Evolutionary conservation across 1,140 invertebrate genomes (phyloP).

Genomic region (Penaeus japonicus): DNA sequence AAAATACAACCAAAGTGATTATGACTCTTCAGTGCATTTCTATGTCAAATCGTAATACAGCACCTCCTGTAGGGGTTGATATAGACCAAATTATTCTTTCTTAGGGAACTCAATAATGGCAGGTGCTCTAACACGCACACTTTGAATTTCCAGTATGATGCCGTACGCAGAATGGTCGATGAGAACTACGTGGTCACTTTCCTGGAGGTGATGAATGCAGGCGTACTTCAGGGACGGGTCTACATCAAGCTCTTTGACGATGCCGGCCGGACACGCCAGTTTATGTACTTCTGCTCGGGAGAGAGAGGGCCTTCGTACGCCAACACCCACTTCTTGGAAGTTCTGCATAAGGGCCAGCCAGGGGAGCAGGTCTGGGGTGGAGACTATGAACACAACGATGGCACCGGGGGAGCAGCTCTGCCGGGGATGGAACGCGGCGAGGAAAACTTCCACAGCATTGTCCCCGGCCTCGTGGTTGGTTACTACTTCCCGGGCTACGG

Average conservation of each 20-base stretch:
- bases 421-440: slow-evolving; percentile 21
- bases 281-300: slow-evolving; percentile 25
- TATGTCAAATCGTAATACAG: too few species aligned
- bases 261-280: slow-evolving; percentile 32
- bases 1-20: too few species aligned
- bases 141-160: slow-evolving; percentile 31
- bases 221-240: background rate
- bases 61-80: too few species aligned
- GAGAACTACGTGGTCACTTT: slow-evolving; percentile 15
- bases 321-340: slow-evolving; percentile 32
- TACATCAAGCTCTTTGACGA: slow-evolving; percentile 36
- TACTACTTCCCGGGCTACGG: slow-evolving; percentile 35
- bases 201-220: slow-evolving; percentile 23
- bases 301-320: slow-evolving; percentile 33
- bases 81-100: too few species aligned
- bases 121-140: too few species aligned
- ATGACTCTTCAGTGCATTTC: too few species aligned
- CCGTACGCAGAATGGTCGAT: background rate
- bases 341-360: background rate
- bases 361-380: slow-evolving; percentile 44
- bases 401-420: slow-evolving; percentile 34
- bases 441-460: slow-evolving; percentile 17
- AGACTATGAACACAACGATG: slow-evolving; percentile 41
- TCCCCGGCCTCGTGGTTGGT: slow-evolving; percentile 24
- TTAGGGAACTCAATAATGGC: too few species aligned